Conservation (phyloP, 1,140 invertebrate species). For the Pollicipes pollicipes region DNA sequence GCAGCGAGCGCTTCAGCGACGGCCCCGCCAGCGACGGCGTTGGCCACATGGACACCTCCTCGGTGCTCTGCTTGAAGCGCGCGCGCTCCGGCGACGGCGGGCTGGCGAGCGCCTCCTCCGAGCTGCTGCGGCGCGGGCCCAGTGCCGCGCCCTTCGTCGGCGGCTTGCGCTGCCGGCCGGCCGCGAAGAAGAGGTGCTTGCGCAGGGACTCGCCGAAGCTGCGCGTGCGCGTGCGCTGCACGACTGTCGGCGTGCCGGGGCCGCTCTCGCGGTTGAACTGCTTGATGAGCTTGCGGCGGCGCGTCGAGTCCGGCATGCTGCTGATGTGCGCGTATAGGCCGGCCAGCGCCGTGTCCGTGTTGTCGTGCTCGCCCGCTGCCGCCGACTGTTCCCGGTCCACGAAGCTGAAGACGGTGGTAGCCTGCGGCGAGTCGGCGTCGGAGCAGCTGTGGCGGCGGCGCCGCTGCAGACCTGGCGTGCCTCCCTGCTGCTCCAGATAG, state of each 20-base stretch:
- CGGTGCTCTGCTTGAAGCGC: neutral
- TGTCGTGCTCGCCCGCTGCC: slow-evolving; percentile 25
- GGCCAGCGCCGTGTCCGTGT: slow-evolving; percentile 62
- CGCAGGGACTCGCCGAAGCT: neutral
- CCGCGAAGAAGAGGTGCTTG: neutral
- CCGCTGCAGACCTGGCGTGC: neutral
- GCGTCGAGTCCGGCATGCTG: slow-evolving; percentile 66
- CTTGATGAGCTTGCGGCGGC: slow-evolving; percentile 68
- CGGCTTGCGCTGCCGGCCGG: neutral
- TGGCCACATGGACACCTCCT: neutral
- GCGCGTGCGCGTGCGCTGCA: slow-evolving; percentile 1
- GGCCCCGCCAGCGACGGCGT: neutral
- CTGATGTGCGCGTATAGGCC: slow-evolving; percentile 81
- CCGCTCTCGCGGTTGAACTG: slow-evolving; percentile 75
- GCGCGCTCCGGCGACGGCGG: neutral
- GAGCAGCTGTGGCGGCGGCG: neutral
- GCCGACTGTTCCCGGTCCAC: slow-evolving; percentile 58
- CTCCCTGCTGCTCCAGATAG: neutral
- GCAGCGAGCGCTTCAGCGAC: neutral
- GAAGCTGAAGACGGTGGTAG: slow-evolving; percentile 71
- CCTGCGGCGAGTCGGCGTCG: slow-evolving; percentile 27
- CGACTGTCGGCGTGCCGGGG: slow-evolving; percentile 33
- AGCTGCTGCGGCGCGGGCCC: neutral
- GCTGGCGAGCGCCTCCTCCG: neutral
- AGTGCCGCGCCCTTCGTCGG: neutral